Percentiles rank a stretch among this genome's conserved stretches.
Conservation (phyloP, 2,888 invertebrate species). For the Rotaria macrura region DNA sequence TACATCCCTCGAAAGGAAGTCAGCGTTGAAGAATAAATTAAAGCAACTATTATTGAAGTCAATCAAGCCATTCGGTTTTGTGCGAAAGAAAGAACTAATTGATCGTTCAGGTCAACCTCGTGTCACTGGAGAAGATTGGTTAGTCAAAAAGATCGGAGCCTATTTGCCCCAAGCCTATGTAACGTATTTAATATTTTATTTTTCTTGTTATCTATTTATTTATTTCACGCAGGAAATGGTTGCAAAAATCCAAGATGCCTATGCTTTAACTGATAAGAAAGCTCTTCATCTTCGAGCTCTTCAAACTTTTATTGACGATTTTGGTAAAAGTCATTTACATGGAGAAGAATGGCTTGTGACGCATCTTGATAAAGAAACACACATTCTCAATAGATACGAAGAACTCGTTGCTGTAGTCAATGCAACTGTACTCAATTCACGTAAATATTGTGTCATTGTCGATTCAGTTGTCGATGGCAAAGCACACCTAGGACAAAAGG, state of each 20-base stretch:
- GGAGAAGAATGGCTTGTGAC: constrained; percentile 54
- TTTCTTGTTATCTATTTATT: too few species aligned
- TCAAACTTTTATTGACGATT: constrained; percentile 51
- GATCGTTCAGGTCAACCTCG: constrained; percentile 44
- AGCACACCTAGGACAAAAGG: constrained; percentile 52
- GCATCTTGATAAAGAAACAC: constrained; percentile 51
- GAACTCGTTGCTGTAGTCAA: constrained; percentile 50
- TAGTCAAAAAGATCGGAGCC: constrained; percentile 51
- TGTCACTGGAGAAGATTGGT: constrained; percentile 52
- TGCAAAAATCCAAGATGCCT: constrained; percentile 51
- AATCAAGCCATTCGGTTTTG: constrained; percentile 52
- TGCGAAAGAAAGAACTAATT: constrained; percentile 49
- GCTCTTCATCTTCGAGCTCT: constrained; percentile 51
- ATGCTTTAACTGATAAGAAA: constrained; percentile 53
- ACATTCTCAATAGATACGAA: constrained; percentile 54
- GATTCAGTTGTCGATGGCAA: constrained; percentile 48
- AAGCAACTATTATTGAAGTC: constrained; percentile 50
- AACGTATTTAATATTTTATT: too few species aligned
- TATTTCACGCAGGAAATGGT: constrained; percentile 46
- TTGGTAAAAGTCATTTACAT: constrained; percentile 49
- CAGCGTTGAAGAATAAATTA: constrained; percentile 48
- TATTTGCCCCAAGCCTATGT: constrained; percentile 53
- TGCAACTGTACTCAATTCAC: constrained; percentile 51
- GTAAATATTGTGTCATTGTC: constrained; percentile 53
- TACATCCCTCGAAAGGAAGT: constrained; percentile 53